Conservation (phyloP, 2,888 invertebrate genomes). For the Eledona agricola region DNA sequence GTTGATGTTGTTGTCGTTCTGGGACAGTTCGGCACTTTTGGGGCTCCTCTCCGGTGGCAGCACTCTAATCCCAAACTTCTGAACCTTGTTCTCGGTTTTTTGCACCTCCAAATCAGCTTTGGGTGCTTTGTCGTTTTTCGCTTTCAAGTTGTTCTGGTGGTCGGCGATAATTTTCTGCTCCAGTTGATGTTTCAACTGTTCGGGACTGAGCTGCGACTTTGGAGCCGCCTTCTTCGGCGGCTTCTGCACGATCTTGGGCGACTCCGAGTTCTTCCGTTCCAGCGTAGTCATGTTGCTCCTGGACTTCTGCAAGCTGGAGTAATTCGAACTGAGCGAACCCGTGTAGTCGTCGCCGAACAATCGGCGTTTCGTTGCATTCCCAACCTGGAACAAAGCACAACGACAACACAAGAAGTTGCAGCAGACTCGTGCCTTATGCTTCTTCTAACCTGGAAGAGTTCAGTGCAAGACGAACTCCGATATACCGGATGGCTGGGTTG, state of each 20-base stretch:
- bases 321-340: conserved; percentile 59
- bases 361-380: conserved; percentile 54
- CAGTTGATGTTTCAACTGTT: conserved; percentile 54
- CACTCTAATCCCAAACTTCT: conserved; percentile 76
- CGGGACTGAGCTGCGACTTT: conserved; percentile 49
- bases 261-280: conserved; percentile 56
- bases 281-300: conserved; percentile 57
- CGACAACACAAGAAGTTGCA: neutral
- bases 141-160: conserved; percentile 50
- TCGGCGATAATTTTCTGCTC: conserved; percentile 54
- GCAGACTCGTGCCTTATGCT: too few species aligned
- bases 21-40: conserved; percentile 57
- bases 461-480: conserved; percentile 80
- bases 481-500: conserved; percentile 79
- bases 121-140: conserved; percentile 45
- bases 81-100: conserved; percentile 68
- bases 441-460: conserved; percentile 65
- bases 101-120: conserved; percentile 65
- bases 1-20: conserved; percentile 59
- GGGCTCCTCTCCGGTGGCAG: conserved; percentile 63
- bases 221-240: conserved; percentile 42
- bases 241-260: conserved; percentile 45
- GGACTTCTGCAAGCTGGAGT: conserved; percentile 60
- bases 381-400: conserved; percentile 49
- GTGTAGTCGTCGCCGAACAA: conserved; percentile 62